Evolutionary conservation across 2,797 vertebrate genomes (phyloP), one percentile per base, ranked within the genome.

Genomic region (Typhlichthys subterraneus): DNA sequence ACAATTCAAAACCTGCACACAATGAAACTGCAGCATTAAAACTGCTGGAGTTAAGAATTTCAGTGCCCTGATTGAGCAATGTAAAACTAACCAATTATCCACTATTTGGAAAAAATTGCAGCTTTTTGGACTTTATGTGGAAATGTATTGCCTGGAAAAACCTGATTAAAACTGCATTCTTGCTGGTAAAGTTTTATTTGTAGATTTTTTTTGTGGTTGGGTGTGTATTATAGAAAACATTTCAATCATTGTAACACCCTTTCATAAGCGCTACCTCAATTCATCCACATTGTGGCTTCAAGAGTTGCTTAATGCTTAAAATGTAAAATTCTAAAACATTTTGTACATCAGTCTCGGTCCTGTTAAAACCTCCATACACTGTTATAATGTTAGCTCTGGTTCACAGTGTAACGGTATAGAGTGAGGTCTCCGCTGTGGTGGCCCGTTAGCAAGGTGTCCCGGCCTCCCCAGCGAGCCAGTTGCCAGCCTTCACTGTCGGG

Each of bases 341-440:
- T 48, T 42, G 33, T 4, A 42, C 14, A 55, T 33, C 33, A 14
- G 29, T 14, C 31, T 45, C 14, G 47, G 47, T 4, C 12, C n/a
- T 4, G 47, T 48, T 12, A 48, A 48, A 33, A 14, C 13, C 13
- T 3, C 6, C 29, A 0, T 10, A 8, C 38, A 42, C 8, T 1
- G 38, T 42, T 42, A 1, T 42, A 42, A 7, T 42, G 52, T 23
- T 13, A 29, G 23, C 4, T 31, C 52, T 54, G 19, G 53, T 10
- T 5, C 23, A 31, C 29, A 10, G 45, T 54, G 58, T 15, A 73
- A 38, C 48, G 6, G 76, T 84, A 78, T 9, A 91, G 56, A 3
- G 79, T 80, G 1, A 91, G 65, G 5, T 90, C 82, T 68, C 89
- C 89, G 1, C 71, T 84, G 56, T 77, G 77, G 51, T 88, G 88